Percentiles rank a stretch among this genome's conserved stretches.
Evolutionary conservation across 2,888 invertebrate species (phyloP).

Genomic region (Chymomyza amoena): DNA sequence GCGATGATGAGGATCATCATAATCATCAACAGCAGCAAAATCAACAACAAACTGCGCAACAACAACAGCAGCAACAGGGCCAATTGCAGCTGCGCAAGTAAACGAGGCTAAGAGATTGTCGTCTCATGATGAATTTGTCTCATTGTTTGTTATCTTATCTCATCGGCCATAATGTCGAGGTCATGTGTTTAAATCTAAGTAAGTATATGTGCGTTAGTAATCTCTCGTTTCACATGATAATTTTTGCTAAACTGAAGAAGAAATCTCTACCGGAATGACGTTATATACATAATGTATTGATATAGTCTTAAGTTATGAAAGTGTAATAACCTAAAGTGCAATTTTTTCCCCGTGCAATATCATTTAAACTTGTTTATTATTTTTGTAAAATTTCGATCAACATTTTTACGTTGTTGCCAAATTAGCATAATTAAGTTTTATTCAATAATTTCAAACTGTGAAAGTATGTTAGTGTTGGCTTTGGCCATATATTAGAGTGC

Average conservation of each 20-base stretch:
- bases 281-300: conserved; percentile 9
- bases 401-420: conserved; percentile 66
- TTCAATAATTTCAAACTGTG: conserved; percentile 33
- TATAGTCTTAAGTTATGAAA: conserved; percentile 40
- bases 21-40: conserved; percentile 78
- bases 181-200: conserved; percentile 15
- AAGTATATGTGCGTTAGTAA: conserved; percentile 30
- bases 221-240: conserved; percentile 34
- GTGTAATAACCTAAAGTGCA: conserved; percentile 60
- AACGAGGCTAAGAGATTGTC: conserved; percentile 12
- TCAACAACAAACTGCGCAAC: conserved; percentile 44
- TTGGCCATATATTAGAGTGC: conserved; percentile 22
- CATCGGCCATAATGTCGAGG: conserved; percentile 54
- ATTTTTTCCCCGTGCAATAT: conserved; percentile 57
- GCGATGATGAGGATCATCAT: conserved; percentile 82
- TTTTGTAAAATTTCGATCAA: neutral
- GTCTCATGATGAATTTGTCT: conserved; percentile 12
- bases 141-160: conserved; percentile 62
- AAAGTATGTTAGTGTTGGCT: conserved; percentile 22
- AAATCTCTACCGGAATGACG: conserved; percentile 37
- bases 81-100: conserved; percentile 68
- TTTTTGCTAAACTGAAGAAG: conserved; percentile 37
- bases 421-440: conserved; percentile 66
- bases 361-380: conserved; percentile 18
- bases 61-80: conserved; percentile 52